These are phyloP conservation scores for Aphelocoma coerulescens DNA, from an alignment of 2,113 vertebrate species.

Conservation along the genomic window DNA sequence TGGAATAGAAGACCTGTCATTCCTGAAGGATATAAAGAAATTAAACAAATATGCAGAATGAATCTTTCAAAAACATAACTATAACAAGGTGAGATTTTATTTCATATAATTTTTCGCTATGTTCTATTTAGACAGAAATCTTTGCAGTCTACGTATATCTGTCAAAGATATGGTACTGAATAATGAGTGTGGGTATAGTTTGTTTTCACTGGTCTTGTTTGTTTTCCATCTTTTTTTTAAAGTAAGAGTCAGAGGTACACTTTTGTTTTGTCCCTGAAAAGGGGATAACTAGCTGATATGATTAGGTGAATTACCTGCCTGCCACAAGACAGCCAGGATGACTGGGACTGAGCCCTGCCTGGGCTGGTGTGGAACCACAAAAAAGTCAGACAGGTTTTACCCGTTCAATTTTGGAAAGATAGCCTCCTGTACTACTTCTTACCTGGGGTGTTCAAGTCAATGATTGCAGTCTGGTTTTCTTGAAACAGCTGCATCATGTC, in stretches of 20 bases:
- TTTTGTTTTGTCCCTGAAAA: neutral
- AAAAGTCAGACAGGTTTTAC: neutral
- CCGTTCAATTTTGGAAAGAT: neutral
- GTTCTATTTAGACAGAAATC: neutral
- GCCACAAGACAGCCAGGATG: neutral
- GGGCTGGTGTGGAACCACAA: neutral
- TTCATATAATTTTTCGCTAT: neutral
- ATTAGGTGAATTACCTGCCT: neutral
- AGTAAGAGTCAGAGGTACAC: neutral
- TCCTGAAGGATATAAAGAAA: neutral
- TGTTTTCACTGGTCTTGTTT: neutral
- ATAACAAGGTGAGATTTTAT: neutral
- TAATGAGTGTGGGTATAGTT: neutral
- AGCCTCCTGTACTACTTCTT: neutral
- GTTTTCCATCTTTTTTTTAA: neutral
- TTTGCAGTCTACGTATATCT: neutral
- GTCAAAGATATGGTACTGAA: neutral
- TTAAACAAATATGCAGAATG: neutral
- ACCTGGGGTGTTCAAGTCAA: neutral
- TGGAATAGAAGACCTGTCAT: neutral
- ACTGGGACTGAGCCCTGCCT: too few relatives aligned
- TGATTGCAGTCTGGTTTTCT: neutral
- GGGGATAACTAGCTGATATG: neutral
- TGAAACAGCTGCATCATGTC: neutral
- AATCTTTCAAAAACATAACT: neutral